Evolutionary conservation across 2,888 invertebrate genomes (phyloP).

Genomic region (Drosophila seclusa): DNA sequence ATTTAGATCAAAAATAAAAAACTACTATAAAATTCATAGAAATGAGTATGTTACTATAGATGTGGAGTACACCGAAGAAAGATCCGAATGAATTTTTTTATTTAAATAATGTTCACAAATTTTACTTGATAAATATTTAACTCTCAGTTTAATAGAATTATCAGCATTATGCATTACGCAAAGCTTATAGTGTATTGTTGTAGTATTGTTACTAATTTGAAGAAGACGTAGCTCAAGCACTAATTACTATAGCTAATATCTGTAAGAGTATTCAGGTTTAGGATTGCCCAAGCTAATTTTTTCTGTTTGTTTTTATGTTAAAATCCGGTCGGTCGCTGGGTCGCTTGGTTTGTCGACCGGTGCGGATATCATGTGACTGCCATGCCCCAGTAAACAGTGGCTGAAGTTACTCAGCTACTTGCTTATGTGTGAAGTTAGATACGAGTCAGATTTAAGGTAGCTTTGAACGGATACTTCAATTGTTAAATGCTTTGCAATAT

Average conservation of each 20-base stretch:
- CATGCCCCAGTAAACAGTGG: slow-evolving; percentile 54
- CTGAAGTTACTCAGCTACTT: slow-evolving; percentile 33
- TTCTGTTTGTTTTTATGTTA: slow-evolving; percentile 38
- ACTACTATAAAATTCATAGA: neutral
- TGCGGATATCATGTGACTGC: slow-evolving; percentile 65
- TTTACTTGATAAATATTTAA: neutral
- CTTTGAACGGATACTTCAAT: slow-evolving; percentile 1
- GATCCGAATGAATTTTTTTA: neutral
- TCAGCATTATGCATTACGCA: neutral
- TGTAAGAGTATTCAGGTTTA: slow-evolving; percentile 7
- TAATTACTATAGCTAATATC: neutral
- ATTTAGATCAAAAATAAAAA: neutral
- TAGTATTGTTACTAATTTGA: neutral
- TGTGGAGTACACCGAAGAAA: neutral
- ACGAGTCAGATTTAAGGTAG: slow-evolving; percentile 6
- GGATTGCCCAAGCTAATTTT: neutral
- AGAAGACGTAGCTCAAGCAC: neutral
- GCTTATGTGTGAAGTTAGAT: slow-evolving; percentile 13
- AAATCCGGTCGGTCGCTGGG: slow-evolving; percentile 63
- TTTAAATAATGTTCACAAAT: neutral
- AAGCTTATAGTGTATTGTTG: neutral
- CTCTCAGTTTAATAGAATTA: neutral
- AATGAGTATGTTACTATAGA: neutral
- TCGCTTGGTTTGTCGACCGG: slow-evolving; percentile 20
- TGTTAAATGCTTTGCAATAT: slow-evolving; percentile 5